Conservation (phyloP, 2,113 vertebrate species). For the Gobiocypris rarus region DNA sequence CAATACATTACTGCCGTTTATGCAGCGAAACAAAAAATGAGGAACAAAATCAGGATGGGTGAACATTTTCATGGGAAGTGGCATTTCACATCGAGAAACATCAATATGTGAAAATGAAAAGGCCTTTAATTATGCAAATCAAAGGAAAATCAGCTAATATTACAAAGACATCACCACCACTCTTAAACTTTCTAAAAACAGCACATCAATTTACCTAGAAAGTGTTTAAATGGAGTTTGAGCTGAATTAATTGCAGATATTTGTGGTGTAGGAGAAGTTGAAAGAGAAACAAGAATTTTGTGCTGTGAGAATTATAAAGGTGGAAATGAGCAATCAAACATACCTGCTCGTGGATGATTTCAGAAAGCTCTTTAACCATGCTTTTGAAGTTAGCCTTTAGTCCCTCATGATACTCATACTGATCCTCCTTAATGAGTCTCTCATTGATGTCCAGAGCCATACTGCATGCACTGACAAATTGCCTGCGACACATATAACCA, state of each 20-base stretch:
- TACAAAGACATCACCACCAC: not conserved
- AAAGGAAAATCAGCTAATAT: not conserved
- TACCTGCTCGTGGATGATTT: conserved; percentile 96
- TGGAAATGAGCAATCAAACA: not conserved
- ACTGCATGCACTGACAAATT: conserved; percentile 91
- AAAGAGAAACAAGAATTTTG: not conserved
- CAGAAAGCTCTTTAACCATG: conserved; percentile 96
- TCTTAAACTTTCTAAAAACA: not conserved
- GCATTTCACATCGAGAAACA: not conserved
- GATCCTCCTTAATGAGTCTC: conserved; percentile 94
- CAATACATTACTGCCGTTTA: not conserved
- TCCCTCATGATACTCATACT: conserved; percentile 94
- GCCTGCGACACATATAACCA: conserved; percentile 71
- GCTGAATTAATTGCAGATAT: not conserved
- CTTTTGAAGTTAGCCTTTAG: conserved; percentile 94
- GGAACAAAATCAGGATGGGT: not conserved
- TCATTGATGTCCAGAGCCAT: conserved; percentile 94
- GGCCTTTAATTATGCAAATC: not conserved
- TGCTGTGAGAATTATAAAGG: not conserved
- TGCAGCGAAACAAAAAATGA: not conserved
- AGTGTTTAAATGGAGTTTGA: not conserved
- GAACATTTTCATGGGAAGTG: not conserved
- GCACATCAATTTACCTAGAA: not conserved
- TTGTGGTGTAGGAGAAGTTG: not conserved
- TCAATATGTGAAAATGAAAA: not conserved